phyloP scores from a whole-genome alignment of 2,888 invertebrate genomes.

The Eupithecia pulchellata region DNA sequence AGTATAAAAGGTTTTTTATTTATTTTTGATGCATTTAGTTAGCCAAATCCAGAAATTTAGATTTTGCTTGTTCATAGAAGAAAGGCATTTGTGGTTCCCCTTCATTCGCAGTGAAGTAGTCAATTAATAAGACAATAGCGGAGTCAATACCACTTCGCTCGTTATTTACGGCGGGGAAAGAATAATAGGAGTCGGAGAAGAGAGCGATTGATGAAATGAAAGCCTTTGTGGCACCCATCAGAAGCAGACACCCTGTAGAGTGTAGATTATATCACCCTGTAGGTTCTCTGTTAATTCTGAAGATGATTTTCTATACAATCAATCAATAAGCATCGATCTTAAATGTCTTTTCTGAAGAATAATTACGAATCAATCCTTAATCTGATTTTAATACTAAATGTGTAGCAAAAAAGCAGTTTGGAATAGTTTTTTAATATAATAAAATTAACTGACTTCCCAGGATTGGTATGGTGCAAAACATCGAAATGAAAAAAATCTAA shows the following conservation, averaged over 20 bases:
- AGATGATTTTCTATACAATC: not conserved
- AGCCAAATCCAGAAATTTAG: too few species aligned
- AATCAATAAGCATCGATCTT: too few species aligned
- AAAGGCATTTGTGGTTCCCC: not conserved
- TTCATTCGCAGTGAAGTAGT: conserved; percentile 11
- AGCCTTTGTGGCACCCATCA: conserved; percentile 5
- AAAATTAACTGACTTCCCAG: too few species aligned
- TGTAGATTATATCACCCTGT: not conserved
- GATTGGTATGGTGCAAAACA: too few species aligned
- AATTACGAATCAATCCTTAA: not conserved
- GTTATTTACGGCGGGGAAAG: conserved; percentile 3
- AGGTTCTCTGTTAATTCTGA: not conserved
- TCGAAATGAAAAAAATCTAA: too few species aligned
- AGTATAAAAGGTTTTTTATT: too few species aligned
- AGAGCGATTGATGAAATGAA: conserved; percentile 2
- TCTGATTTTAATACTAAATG: too few species aligned
- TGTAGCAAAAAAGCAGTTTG: too few species aligned
- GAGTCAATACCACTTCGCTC: conserved; percentile 12
- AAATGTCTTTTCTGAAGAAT: too few species aligned
- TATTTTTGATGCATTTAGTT: too few species aligned
- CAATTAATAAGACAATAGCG: conserved; percentile 15
- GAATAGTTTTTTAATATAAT: too few species aligned
- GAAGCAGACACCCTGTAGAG: not conserved
- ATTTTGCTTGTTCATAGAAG: too few species aligned
- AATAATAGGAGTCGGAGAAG: not conserved